Base-by-base conservation (phyloP, 37 sponge, comb jelly and placozoan species). In the Hexactinellida sp. region DNA sequence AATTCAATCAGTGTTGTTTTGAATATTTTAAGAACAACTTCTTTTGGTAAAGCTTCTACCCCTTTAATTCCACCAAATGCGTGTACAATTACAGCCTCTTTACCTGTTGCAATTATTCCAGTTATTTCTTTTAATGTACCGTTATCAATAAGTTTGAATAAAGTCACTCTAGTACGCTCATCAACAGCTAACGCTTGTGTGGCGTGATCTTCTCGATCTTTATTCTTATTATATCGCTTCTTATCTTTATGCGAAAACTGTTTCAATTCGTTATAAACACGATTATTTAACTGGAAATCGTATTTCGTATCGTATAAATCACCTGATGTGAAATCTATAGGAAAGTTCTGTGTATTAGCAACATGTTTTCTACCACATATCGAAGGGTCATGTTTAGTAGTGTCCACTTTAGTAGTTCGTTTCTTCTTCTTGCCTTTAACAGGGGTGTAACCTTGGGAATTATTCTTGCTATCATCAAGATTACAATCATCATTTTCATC, bases 1-100 rank as follows among this genome's bases (percentile, higher is more conserved):
- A 97, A 97, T 85, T 97, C 95, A 84, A 93, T 95, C 82, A 97
- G 91, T 35, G 95, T 97, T 13, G 99, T 97, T 91, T 97, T 97
- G 92, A 89, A 95, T 24, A 97, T 91, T 85, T 97, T 97, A 24
- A 97, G 55, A 5, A 94, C 99, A 88, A 92, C 94, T 85, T 97
- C 96, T 0, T 54, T n/a, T 1, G 96, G 99, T 1, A 95, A 38
- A 3, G 85, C 23, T 0, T 25, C 34, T 82, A 37, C 5, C 1
- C 83, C 89, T 86, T 54, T 90, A 90, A 85, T 88, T 63, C 96
- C 95, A 13, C 99, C 99, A 34, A 38, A 35, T 13, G 96, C 96
- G 37, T 97, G 95, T 83, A 88, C 92, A 37, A 97, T 92, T 85
- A 88, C 87, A 36, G 96, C 92, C 90, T 97, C 99, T 87, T 97